Conservation (phyloP, 2,888 invertebrate species). For the Neria commutata region DNA sequence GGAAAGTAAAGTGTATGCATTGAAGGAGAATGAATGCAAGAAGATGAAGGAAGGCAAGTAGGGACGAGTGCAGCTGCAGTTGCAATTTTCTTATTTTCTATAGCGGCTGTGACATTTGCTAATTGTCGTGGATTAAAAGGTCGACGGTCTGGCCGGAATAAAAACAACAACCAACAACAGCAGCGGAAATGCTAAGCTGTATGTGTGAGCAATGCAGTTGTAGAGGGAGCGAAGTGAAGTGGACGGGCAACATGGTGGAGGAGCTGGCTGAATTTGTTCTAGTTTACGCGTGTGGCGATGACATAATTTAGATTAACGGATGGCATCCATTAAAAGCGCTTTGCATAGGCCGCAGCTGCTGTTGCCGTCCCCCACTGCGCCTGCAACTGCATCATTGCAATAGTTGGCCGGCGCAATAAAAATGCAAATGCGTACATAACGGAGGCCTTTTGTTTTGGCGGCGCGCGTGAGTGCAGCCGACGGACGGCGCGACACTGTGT, state of each 20-base stretch:
- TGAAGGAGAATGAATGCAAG: too few relatives aligned
- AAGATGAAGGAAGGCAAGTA: too few relatives aligned
- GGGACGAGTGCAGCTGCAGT: not conserved
- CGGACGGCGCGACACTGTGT: not conserved
- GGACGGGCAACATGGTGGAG: not conserved
- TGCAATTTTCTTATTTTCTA: not conserved
- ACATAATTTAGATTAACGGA: slow-evolving; percentile 52
- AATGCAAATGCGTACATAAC: slow-evolving; percentile 7
- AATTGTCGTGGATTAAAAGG: not conserved
- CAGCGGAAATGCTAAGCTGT: not conserved
- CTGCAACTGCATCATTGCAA: slow-evolving; percentile 2
- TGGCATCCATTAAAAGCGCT: slow-evolving; percentile 52
- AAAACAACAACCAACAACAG: not conserved
- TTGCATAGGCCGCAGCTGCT: slow-evolving; percentile 21
- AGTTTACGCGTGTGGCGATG: not conserved
- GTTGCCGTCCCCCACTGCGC: not conserved
- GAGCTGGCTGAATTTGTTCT: not conserved
- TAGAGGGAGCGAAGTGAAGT: too few relatives aligned
- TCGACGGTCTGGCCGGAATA: not conserved
- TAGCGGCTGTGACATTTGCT: slow-evolving; percentile 1
- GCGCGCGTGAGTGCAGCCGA: not conserved
- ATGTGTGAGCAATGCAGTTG: not conserved
- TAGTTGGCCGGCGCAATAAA: not conserved
- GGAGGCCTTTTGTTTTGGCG: slow-evolving; percentile 12
- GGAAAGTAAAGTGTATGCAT: too few relatives aligned